phyloP scores from a whole-genome alignment of 2,888 invertebrate species.

The Meandrusa payeni region DNA sequence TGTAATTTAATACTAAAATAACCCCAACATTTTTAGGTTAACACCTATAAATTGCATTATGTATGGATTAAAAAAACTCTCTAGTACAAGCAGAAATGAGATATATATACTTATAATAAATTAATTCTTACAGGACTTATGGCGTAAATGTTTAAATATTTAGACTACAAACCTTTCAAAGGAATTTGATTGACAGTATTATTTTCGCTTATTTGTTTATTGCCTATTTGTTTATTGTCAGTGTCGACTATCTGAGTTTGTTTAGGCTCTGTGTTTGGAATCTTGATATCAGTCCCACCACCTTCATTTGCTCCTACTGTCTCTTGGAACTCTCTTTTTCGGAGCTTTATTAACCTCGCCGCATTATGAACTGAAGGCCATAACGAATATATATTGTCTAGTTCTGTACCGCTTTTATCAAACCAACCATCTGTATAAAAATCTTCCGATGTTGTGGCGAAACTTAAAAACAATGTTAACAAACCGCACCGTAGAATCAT shows the following conservation, averaged over 20 bases:
- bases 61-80: too few species aligned
- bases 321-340: conserved; percentile 38
- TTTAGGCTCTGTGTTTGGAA: conserved; percentile 7
- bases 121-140: too few species aligned
- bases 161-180: conserved; percentile 16
- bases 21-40: too few species aligned
- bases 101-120: too few species aligned
- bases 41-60: too few species aligned
- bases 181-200: conserved; percentile 8
- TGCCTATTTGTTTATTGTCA: conserved; percentile 14
- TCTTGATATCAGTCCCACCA: conserved; percentile 19
- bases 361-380: conserved; percentile 61
- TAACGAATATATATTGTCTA: conserved; percentile 44
- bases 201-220: conserved; percentile 4
- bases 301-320: conserved; percentile 25
- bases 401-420: conserved; percentile 32
- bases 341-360: conserved; percentile 40
- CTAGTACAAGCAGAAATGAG: too few species aligned
- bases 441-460: conserved; percentile 44
- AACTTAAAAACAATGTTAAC: conserved; percentile 47
- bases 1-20: too few species aligned
- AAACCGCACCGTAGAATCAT: conserved; percentile 50
- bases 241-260: neutral
- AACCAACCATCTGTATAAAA: conserved; percentile 32
- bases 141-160: neutral